Evolutionary conservation across 2,888 invertebrate genomes (phyloP).

Genomic region (Polydrusus pterygomalis): DNA sequence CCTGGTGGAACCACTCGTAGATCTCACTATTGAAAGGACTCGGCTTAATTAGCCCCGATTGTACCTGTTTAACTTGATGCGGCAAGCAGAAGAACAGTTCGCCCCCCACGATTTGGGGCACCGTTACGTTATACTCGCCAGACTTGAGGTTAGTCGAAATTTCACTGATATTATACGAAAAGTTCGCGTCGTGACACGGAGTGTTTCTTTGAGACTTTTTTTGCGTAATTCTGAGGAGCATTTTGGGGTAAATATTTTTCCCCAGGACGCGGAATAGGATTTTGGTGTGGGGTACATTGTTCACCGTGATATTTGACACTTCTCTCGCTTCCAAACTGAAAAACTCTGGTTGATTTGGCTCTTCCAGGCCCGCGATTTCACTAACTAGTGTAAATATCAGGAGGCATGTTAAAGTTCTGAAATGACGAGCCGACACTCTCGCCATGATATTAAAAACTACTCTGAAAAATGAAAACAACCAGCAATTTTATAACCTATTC

Average conservation of each 20-base stretch:
- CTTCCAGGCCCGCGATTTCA: constrained; percentile 42
- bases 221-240: constrained; percentile 66
- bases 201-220: constrained; percentile 62
- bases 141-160: constrained; percentile 58
- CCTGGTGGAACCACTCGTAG: constrained; percentile 74
- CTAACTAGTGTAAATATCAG: constrained; percentile 55
- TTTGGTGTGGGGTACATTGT: constrained; percentile 63
- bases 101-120: constrained; percentile 65
- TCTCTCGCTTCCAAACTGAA: constrained; percentile 58
- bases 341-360: constrained; percentile 61
- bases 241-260: constrained; percentile 64
- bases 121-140: constrained; percentile 64
- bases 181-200: constrained; percentile 63
- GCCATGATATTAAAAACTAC: constrained; percentile 69
- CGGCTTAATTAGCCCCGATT: constrained; percentile 72
- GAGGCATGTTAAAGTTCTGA: constrained; percentile 61
- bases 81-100: constrained; percentile 69
- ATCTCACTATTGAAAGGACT: constrained; percentile 65
- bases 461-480: constrained; percentile 58
- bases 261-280: constrained; percentile 68
- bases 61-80: constrained; percentile 58
- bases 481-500: constrained; percentile 58
- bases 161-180: constrained; percentile 64
- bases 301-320: constrained; percentile 50
- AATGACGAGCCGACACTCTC: constrained; percentile 65